Conservation (phyloP, 2,888 invertebrate genomes). For the Xanthorhoe spadicearia region DNA sequence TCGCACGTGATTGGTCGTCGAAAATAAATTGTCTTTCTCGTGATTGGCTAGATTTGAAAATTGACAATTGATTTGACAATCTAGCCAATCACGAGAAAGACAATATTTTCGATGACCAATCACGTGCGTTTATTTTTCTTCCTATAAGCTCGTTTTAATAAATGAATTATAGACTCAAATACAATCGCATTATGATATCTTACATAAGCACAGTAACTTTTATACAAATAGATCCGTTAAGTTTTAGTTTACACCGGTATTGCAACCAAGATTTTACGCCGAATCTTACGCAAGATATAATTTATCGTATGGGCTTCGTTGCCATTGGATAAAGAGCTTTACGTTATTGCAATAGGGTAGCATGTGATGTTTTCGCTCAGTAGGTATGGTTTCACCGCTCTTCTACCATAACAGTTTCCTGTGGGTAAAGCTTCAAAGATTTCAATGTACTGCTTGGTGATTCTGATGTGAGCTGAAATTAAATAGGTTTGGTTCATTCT, state of each 20-base stretch:
- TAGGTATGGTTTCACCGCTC: constrained; percentile 89
- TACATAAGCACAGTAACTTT: constrained; percentile 6
- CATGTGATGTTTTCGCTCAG: constrained; percentile 27
- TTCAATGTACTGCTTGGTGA: constrained; percentile 90
- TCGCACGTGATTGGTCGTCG: no score
- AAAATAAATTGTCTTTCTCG: no score
- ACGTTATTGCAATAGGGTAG: constrained; percentile 25
- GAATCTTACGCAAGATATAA: constrained; percentile 22
- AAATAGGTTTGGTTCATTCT: constrained; percentile 1
- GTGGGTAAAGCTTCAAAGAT: constrained; percentile 94
- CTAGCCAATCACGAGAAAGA: no score
- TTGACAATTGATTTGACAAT: no score
- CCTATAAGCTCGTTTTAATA: no score
- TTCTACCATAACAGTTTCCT: constrained; percentile 97
- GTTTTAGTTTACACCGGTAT: constrained; percentile 10
- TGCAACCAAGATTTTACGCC: constrained; percentile 8
- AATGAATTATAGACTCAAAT: no score
- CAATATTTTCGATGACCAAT: no score
- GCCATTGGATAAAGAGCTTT: constrained; percentile 29
- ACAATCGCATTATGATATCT: constrained; percentile 12
- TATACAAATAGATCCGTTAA: constrained; percentile 5
- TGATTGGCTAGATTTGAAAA: no score
- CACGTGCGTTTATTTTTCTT: no score
- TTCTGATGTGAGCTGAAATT: constrained; percentile 89
- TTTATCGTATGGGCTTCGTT: constrained; percentile 17